Evolutionary conservation across 2,113 vertebrate genomes (phyloP), one percentile per base, ranked within the genome.

Genomic region (Platysteira castanea): DNA sequence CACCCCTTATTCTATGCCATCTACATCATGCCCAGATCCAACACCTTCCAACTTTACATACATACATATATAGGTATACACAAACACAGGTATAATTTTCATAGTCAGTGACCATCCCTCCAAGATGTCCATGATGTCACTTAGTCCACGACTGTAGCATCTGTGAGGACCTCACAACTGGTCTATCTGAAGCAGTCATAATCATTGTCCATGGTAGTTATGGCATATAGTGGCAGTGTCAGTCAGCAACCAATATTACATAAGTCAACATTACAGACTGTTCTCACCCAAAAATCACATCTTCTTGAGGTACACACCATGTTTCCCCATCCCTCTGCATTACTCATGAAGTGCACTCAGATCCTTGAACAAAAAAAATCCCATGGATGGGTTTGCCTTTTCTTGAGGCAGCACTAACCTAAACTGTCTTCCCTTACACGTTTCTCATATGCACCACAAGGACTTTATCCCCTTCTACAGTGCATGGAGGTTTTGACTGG

Each of bases 61-160:
- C 9, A 15, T 24, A 30, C 20, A n/a, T 13, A 24, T 3, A 16
- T 9, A 26, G 24, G n/a, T 15, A 49, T 31, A 47, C 24, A 65
- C 20, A 57, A 49, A 41, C 24, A 35, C 24, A n/a, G 15, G 16
- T 5, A 35, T 26, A 8, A 50, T 35, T 67, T 75, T 24, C 31
- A 41, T 2, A 17, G 42, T 41, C 35, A 42, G 8, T 11, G 26
- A 21, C 35, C 0, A 0, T 35, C 26, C 16, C 31, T 57, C 60
- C 26, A 76, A 76, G 52, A 31, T 10, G 31, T 42, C 14, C 7
- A 0, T 14, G 26, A 35, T 17, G 31, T 7, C 21, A 42, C 50
- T 76, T 26, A 42, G 31, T 35, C 44, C 52, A 24, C 15, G 17
- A 67, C 35, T 42, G 13, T 26, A 53, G 52, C 16, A 6, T 42